Percentiles rank a stretch among this genome's conserved stretches.
Conservation (phyloP, 2,888 invertebrate species). For the Zelleria hepariella region DNA sequence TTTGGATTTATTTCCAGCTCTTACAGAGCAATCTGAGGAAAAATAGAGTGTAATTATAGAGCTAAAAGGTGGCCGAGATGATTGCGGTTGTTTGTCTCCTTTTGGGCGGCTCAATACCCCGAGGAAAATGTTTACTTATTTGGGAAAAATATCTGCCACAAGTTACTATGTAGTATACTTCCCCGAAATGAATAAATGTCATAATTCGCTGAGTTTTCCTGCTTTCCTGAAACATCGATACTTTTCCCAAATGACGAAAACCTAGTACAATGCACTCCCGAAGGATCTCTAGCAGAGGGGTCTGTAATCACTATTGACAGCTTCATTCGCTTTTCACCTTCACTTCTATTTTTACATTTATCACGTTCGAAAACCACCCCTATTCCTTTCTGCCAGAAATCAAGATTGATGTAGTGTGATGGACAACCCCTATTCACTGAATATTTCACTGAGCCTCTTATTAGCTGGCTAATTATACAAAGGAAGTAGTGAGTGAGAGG, state of each 20-base stretch:
- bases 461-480: constrained; percentile 63
- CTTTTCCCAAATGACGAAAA: constrained; percentile 5
- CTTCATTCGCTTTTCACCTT: constrained; percentile 29
- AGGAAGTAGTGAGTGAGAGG: constrained; percentile 43
- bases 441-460: constrained; percentile 54
- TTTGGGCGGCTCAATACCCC: too few species aligned
- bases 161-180: too few species aligned
- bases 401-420: not conserved
- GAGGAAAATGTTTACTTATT: too few species aligned
- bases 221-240: constrained; percentile 8
- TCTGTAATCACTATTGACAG: constrained; percentile 51
- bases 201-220: not conserved
- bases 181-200: not conserved
- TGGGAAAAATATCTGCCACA: too few species aligned
- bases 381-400: not conserved
- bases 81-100: not conserved
- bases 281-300: constrained; percentile 26
- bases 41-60: not conserved
- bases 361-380: not conserved
- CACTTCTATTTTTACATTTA: not conserved
- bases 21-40: not conserved
- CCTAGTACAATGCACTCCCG: not conserved
- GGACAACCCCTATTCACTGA: constrained; percentile 33
- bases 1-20: constrained; percentile 40
- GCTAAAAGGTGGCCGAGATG: not conserved